These are phyloP conservation scores for Cyclura pinguis DNA, from an alignment of 2,797 vertebrate species.

Conservation along the genomic window DNA sequence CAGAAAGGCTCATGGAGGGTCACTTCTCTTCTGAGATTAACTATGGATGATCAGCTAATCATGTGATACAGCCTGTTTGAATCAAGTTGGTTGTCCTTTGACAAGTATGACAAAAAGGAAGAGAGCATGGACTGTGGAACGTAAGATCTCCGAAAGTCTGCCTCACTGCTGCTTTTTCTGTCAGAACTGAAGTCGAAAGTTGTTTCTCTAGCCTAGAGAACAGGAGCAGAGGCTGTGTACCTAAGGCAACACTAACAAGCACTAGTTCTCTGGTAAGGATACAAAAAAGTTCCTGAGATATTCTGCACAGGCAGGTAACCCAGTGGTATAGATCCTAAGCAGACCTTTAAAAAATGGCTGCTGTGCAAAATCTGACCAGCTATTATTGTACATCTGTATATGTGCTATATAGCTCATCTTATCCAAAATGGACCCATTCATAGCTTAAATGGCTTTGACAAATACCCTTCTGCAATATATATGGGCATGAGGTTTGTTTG, in stretches of 20 bases:
- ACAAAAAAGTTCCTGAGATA: neutral
- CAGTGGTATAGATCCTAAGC: neutral
- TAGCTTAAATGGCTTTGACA: neutral
- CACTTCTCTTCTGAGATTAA: neutral
- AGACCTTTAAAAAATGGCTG: neutral
- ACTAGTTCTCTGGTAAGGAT: neutral
- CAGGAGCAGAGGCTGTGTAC: neutral
- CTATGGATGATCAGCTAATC: neutral
- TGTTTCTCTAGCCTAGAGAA: neutral
- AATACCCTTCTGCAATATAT: neutral
- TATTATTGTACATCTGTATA: neutral
- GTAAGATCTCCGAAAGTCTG: neutral
- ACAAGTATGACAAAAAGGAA: neutral
- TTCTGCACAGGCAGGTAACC: neutral
- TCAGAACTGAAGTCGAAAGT: neutral
- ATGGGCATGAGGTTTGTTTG: neutral
- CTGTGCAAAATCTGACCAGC: neutral
- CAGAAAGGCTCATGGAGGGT: neutral
- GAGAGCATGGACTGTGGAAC: neutral
- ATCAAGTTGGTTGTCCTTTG: neutral
- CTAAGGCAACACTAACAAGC: neutral
- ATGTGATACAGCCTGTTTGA: neutral
- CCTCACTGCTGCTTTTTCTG: neutral
- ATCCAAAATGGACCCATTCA: too few species aligned
- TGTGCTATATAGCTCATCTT: too few species aligned